Evolutionary conservation across 2,888 invertebrate genomes (phyloP).

Genomic region (Isotomurus palustris): DNA sequence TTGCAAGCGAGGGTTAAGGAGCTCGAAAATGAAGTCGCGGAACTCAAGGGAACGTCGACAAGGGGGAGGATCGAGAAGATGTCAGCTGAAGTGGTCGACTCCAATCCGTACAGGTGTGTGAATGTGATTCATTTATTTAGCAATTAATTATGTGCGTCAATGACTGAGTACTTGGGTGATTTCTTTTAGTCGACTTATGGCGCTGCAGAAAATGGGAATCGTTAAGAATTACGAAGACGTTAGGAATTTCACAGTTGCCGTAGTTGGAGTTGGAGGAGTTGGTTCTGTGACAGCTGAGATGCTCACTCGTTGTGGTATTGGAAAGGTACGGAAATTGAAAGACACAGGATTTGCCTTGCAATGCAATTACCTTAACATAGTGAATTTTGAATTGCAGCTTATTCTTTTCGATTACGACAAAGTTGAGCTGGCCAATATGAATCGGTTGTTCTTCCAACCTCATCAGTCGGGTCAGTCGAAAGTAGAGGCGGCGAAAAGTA

Average conservation of each 20-base stretch:
- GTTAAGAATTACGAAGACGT: constrained; percentile 95
- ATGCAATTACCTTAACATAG: too few species aligned
- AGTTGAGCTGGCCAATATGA: constrained; percentile 99
- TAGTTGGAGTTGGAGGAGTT: constrained; percentile 98
- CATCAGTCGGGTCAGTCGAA: constrained; percentile 95
- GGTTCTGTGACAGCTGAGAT: constrained; percentile 99
- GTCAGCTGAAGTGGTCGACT: constrained; percentile 94
- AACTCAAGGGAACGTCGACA: constrained; percentile 56
- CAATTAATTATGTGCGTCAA: neutral
- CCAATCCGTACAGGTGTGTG: constrained; percentile 92
- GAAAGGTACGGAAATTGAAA: constrained; percentile 62
- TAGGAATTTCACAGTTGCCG: constrained; percentile 78
- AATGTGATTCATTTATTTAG: constrained; percentile 6
- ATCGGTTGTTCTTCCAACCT: constrained; percentile 95
- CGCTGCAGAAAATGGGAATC: constrained; percentile 97
- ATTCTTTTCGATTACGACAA: constrained; percentile 98
- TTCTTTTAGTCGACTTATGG: constrained; percentile 85
- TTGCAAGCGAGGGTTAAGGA: constrained; percentile 61
- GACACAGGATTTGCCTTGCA: too few species aligned
- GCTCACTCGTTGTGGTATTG: constrained; percentile 96
- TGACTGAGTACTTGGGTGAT: neutral
- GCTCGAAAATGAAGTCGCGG: constrained; percentile 56
- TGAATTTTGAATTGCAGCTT: constrained; percentile 55
- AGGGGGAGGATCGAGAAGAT: constrained; percentile 77
- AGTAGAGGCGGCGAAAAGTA: constrained; percentile 77